phyloP scores from a whole-genome alignment of 1,140 invertebrate genomes.

The Cherax destructor region DNA sequence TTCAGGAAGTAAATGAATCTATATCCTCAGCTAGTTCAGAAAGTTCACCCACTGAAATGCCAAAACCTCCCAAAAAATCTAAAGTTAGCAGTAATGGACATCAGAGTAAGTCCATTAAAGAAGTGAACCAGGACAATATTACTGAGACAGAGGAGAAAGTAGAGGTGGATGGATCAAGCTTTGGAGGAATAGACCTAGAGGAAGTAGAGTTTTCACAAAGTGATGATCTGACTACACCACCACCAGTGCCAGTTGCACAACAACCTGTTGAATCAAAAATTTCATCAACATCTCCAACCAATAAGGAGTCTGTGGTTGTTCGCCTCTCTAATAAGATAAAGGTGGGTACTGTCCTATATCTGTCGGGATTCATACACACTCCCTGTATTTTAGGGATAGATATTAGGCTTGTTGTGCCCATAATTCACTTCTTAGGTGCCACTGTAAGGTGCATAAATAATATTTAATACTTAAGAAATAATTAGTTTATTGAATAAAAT shows the following conservation, averaged over 20 bases:
- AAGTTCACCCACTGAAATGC: not conserved
- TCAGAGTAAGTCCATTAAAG: constrained; percentile 19
- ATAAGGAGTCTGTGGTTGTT: constrained; percentile 96
- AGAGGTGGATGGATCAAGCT: constrained; percentile 29
- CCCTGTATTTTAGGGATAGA: too few relatives aligned
- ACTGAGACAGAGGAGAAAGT: constrained; percentile 30
- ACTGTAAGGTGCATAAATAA: too few relatives aligned
- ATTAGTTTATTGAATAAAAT: too few relatives aligned
- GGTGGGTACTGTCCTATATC: constrained; percentile 76
- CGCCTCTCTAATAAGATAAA: constrained; percentile 96
- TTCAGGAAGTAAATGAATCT: constrained; percentile 3
- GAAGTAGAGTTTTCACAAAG: constrained; percentile 28
- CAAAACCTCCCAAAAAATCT: constrained; percentile 21
- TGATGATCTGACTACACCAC: constrained; percentile 12
- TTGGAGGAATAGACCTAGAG: constrained; percentile 14
- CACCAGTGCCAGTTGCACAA: constrained; percentile 44
- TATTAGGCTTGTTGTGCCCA: too few relatives aligned
- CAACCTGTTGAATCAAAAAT: constrained; percentile 56
- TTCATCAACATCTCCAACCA: constrained; percentile 76
- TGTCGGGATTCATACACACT: too few relatives aligned
- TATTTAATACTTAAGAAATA: too few relatives aligned
- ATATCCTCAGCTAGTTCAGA: not conserved
- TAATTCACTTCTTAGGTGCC: too few relatives aligned
- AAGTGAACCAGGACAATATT: not conserved
- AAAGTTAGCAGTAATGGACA: not conserved